Evolutionary conservation across 2,888 invertebrate species (phyloP), one percentile per base, ranked within the genome.

Genomic region (Taenaris catops): DNA sequence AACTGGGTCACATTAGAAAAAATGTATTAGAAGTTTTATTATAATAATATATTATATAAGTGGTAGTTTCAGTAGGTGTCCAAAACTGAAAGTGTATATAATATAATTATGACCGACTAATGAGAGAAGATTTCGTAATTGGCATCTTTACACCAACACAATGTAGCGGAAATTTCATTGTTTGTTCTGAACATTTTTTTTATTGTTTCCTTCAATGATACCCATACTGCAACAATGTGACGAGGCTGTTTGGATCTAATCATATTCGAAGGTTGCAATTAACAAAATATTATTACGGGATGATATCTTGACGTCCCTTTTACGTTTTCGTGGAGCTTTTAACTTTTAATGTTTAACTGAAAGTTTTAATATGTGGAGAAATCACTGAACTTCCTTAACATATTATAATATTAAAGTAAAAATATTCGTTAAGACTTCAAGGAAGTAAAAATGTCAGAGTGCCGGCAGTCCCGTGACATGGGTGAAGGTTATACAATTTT

Each of bases 131-230:
- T n/a, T n/a, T n/a, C n/a, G n/a, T n/a, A n/a, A n/a, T n/a, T n/a
- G n/a, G n/a, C n/a, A n/a, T n/a, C n/a, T n/a, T 40, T 47, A 44
- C 47, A 25, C 38, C 14, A 27, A 47, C 46, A 67, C 69, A 72
- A 72, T 67, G 51, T 46, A 54, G 49, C 63, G 69, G 69, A 70
- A 68, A 55, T 50, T 37, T 43, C 39, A 37, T 42, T 48, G 46
- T 58, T 54, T 55, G n/a, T n/a, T 52, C 38, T 38, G 37, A 42
- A 26, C 19, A 50, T 46, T 54, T 46, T 47, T 40, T 49, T 50
- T 23, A 18, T 25, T 25, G 17, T 44, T 41, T 37, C 7, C 4
- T 32, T 66, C 64, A 66, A 63, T 63, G 61, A 61, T 66, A 63
- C 64, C 62, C 63, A 57, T 38, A n/a, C 20, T 20, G 23, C 42